Conservation (phyloP, 2,888 invertebrate species). For the Mylabris sibirica region DNA sequence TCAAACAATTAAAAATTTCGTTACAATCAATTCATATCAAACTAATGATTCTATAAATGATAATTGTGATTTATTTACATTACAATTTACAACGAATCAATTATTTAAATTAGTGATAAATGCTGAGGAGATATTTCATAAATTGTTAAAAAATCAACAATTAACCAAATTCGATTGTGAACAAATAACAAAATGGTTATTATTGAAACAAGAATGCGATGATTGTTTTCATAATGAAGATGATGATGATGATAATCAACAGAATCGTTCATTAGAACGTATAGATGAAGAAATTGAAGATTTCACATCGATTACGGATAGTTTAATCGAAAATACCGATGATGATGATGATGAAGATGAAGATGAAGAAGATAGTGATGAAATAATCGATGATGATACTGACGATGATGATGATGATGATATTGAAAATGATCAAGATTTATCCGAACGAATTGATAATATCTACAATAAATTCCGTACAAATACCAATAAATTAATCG, state of each 20-base stretch:
- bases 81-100: slow-evolving; percentile 84
- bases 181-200: slow-evolving; percentile 83
- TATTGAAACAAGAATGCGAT: slow-evolving; percentile 86
- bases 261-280: slow-evolving; percentile 62
- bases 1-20: slow-evolving; percentile 74
- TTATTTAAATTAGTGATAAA: slow-evolving; percentile 84
- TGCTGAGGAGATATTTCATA: slow-evolving; percentile 84
- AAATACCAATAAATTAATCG: slow-evolving; percentile 73
- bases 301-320: slow-evolving; percentile 52
- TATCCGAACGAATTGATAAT: slow-evolving; percentile 72
- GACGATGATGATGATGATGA: slow-evolving; percentile 57
- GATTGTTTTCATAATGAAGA: slow-evolving; percentile 72
- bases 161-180: slow-evolving; percentile 76
- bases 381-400: slow-evolving; percentile 62
- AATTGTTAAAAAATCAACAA: slow-evolving; percentile 74
- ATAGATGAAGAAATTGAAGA: slow-evolving; percentile 65
- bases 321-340: slow-evolving; percentile 22
- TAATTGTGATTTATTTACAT: slow-evolving; percentile 68
- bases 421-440: slow-evolving; percentile 71
- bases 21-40: slow-evolving; percentile 72
- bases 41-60: slow-evolving; percentile 53
- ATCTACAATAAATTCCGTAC: slow-evolving; percentile 69
- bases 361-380: slow-evolving; percentile 61
- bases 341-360: slow-evolving; percentile 49
- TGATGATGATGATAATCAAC: slow-evolving; percentile 64